Base-by-base conservation (phyloP, 2,888 invertebrate genomes). In the Drosophila mayaguana region DNA sequence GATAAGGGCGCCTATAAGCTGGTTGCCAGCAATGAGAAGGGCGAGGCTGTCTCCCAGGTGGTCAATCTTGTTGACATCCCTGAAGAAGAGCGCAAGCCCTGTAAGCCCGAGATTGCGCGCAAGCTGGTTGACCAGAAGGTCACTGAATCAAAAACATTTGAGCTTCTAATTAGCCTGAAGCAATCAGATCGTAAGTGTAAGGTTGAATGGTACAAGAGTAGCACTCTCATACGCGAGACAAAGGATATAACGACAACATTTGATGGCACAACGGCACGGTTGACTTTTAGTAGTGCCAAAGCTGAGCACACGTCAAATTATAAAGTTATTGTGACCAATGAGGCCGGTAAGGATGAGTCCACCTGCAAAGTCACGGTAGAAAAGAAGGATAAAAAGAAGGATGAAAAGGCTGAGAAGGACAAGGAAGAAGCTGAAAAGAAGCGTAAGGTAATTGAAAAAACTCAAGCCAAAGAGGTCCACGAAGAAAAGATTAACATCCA, bases 1-100 rank as follows among this genome's bases (percentile, higher is more conserved):
- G 98, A 98, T 92, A 97, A 97, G 93, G 98, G 98, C 79, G 94
- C 96, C 67, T 98, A 98, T 93, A 98, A 97, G 93, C 94, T 98
- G 83, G 95, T 98, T 8, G 98, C 98, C 28, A 97, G 96, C 92
- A 98, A 98, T 92, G 97, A 97, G 88, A 98, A 98, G 93, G 98
- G 98, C 76, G 97, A 98, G 93, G 97, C 97, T 16, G 95, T 96
- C 16, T 98, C 98, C 32, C 97, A 97, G 92, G 94, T 96, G 66
- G 97, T 98, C 5, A 96, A 97, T 92, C 96, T 98, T 59, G 95
- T 96, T 55, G 97, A 97, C 78, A 95, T 97, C 82, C 97, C 97
- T 2, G 95, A 95, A 76, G 95, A 95, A 70, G 95, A 96, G 83
- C 95, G 96, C 82, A 95, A 96, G 92, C 95, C 96, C 50, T 95